Evolutionary conservation across 2,888 invertebrate genomes (phyloP), one percentile per base, ranked within the genome.

Genomic region (Caenorhabditis auriculariae): DNA sequence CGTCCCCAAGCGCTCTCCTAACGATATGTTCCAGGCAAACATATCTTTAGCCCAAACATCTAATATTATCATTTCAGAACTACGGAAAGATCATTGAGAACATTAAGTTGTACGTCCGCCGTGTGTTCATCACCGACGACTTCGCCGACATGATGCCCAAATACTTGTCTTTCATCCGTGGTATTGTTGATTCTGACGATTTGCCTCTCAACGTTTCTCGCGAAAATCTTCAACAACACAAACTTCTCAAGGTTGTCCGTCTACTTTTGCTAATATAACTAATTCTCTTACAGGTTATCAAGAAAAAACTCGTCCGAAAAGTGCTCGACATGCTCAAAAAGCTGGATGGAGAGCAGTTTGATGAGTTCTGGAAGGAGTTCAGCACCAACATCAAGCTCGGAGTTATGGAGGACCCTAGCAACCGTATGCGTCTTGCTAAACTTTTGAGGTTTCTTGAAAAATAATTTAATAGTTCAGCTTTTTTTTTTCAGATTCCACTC

Each of bases 131-230:
- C 84, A 96, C 96, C 7, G 96, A 98, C 83, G 93, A 98, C 85
- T 96, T 98, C 87, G 92, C 92, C 83, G 96, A 98, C 82, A 92
- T 98, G 89, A 91, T 98, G 90, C 96, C 98, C 69, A 93, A 91
- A 83, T 99, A 95, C 84, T 86, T 98, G 75, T 89, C 88, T 72
- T 99, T 98, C 84, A 88, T 99, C 60, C 89, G 90, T 54, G 98
- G 98, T 77, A 90, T 99, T 72, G 96, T 98, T 44, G 98, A 98
- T 85, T 94, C 93, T 12, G 98, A 98, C 84, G 98, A 99, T 85
- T 85, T 99, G 74, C 98, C 98, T 28, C 86, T 98, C 73, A 99
- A 98, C 84, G 96, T 98, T 28, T 93, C 93, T 1, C 89, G 98
- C 74, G 98, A 98, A 86, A 95, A 92, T 50, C 87, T 98, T 29